Percentiles rank a stretch among this genome's conserved stretches.
Conservation (phyloP, 1,140 invertebrate genomes). For the Drosophila parvula region DNA sequence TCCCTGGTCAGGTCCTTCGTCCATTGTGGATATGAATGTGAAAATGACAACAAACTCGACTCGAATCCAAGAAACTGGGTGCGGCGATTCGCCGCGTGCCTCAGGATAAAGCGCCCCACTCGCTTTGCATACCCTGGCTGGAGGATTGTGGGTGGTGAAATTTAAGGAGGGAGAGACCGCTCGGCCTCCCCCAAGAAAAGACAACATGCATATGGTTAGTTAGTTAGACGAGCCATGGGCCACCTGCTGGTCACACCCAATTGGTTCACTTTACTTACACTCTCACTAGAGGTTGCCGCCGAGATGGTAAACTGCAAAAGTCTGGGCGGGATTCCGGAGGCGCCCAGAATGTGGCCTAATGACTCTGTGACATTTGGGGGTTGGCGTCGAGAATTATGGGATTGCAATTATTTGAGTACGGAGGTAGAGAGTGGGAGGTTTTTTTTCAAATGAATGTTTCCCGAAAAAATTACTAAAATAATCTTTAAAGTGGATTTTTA, state of each 20-base stretch:
- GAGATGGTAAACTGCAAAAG: slow-evolving; percentile 17
- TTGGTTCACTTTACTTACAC: slow-evolving; percentile 28
- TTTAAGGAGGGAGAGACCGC: background rate
- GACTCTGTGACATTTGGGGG: slow-evolving; percentile 58
- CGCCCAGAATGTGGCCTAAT: slow-evolving; percentile 51
- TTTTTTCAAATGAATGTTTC: background rate
- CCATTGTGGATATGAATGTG: slow-evolving; percentile 51
- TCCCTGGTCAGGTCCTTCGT: slow-evolving; percentile 12
- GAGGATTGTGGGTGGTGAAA: slow-evolving; percentile 2
- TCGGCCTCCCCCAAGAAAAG: slow-evolving; percentile 47
- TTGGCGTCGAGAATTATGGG: slow-evolving; percentile 53
- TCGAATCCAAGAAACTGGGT: slow-evolving; percentile 57
- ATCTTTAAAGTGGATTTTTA: background rate
- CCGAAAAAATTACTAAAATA: background rate
- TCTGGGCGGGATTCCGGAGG: slow-evolving; percentile 31
- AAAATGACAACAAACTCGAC: slow-evolving; percentile 74
- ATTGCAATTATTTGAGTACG: slow-evolving; percentile 57
- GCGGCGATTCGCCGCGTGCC: slow-evolving; percentile 57
- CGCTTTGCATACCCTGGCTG: slow-evolving; percentile 56
- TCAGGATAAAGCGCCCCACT: slow-evolving; percentile 37
- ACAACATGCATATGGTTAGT: slow-evolving; percentile 77
- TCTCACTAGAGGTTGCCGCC: slow-evolving; percentile 7
- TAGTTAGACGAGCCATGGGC: slow-evolving; percentile 43
- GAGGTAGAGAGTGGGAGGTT: no score
- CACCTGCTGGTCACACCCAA: slow-evolving; percentile 73